Base-by-base conservation (phyloP, 2,797 vertebrate species). In the Amblyopsis hoosieri region DNA sequence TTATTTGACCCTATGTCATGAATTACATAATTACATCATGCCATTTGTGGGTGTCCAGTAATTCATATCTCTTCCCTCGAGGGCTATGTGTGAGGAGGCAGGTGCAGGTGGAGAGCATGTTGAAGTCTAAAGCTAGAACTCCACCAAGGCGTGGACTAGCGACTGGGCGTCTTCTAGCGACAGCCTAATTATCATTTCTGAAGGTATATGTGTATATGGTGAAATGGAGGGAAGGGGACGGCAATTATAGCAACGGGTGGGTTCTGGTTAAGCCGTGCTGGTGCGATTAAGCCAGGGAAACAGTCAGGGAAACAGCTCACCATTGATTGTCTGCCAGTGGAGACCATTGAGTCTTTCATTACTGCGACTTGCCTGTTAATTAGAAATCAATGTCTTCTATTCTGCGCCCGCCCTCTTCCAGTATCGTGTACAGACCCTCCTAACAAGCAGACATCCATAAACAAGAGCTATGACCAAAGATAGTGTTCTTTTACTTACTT, bases 261-360 rank as follows among this genome's bases (percentile, higher is more conserved):
- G 50, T 77, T 85, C 70, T 78, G 66, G 74, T 69, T 74, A 80
- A 79, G 75, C 74, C 69, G 75, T 33, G 73, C 65, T 50, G 33
- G 46, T 72, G 72, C 89, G 83, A 91, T 90, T 90, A 89, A 84
- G 83, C 80, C 73, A 78, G 59, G 23, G 23, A 29, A 29, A 63
- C 77, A 80, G 75, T 84, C 80, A 62, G 60, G 83, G 81, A 75
- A 90, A 78, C 79, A 12, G 52, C 68, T 90, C 70, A 72, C 67
- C 77, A 90, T 86, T 87, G 86, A 91, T 89, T 81, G 66, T 69
- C 71, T 78, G 74, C 74, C 83, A 82, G 74, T 68, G 64, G 74
- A 82, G 76, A 85, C 81, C 79, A 79, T 84, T 71, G 75, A 77
- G 74, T 78, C 77, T 89, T 88, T 88, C 75, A 87, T 91, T 90